A percentile compares a stretch with the other conserved stretches of the same genome.
These are phyloP conservation scores for Eupithecia centaureata DNA, from an alignment of 2,888 invertebrate genomes.

Conservation along the genomic window DNA sequence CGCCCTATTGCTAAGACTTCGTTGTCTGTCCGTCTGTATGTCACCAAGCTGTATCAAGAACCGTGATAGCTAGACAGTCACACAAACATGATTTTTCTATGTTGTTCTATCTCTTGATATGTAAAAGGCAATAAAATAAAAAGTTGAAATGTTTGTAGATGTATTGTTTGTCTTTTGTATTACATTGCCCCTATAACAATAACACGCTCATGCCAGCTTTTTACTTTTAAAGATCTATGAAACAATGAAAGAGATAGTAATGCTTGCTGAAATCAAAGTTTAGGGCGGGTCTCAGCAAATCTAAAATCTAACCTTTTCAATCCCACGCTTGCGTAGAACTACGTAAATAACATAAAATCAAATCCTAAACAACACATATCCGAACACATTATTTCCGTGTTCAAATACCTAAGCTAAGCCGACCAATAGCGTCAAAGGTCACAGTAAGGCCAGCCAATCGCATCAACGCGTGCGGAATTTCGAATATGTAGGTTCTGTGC, in stretches of 20 bases:
- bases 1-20: too few relatives aligned
- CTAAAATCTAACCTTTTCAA: slow-evolving; percentile 4
- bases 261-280: not conserved
- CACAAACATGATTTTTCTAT: too few relatives aligned
- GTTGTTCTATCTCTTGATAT: too few relatives aligned
- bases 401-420: slow-evolving; percentile 41
- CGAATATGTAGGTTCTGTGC: slow-evolving; percentile 77
- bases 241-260: not conserved
- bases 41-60: too few relatives aligned
- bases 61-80: too few relatives aligned
- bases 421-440: slow-evolving; percentile 76
- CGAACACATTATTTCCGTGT: slow-evolving; percentile 45
- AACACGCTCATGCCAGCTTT: too few relatives aligned
- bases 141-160: too few relatives aligned
- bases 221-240: too few relatives aligned
- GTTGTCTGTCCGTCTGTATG: too few relatives aligned
- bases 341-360: slow-evolving; percentile 44
- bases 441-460: slow-evolving; percentile 69
- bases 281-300: slow-evolving; percentile 3
- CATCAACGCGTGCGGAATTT: slow-evolving; percentile 63
- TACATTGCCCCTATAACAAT: too few relatives aligned
- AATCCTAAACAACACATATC: slow-evolving; percentile 44
- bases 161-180: too few relatives aligned
- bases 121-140: too few relatives aligned
- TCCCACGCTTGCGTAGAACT: slow-evolving; percentile 33